Evolutionary conservation across 2,797 vertebrate species (phyloP).

Genomic region (Mus caroli): DNA sequence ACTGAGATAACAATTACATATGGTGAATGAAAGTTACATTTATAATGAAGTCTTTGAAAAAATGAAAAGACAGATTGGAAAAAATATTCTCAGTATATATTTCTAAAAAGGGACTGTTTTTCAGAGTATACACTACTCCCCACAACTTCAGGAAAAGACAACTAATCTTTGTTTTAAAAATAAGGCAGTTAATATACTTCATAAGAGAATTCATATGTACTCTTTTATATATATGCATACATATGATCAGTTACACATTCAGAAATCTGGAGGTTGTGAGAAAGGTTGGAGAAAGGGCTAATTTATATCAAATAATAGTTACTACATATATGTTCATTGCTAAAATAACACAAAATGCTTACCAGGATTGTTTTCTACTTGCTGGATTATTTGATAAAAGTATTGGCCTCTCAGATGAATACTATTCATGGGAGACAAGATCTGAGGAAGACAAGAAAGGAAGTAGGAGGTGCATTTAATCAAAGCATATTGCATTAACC

Average conservation of each 20-base stretch:
- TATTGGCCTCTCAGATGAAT: background rate
- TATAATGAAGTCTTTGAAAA: background rate
- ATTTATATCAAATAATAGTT: slow-evolving; percentile 8
- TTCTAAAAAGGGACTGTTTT: slow-evolving; percentile 36
- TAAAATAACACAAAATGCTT: background rate
- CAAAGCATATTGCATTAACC: too few relatives aligned
- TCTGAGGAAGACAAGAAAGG: background rate
- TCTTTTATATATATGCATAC: background rate
- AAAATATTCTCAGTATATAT: background rate
- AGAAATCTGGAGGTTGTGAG: background rate
- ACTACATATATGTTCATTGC: background rate
- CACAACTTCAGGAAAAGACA: background rate
- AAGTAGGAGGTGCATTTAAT: background rate
- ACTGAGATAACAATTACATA: background rate
- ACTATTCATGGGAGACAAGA: too few relatives aligned
- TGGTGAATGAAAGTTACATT: background rate
- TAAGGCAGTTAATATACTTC: background rate
- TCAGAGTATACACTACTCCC: background rate
- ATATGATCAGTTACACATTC: background rate
- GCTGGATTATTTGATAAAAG: slow-evolving; percentile 13
- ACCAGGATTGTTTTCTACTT: background rate
- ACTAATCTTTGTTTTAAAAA: background rate
- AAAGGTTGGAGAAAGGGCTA: slow-evolving; percentile 10
- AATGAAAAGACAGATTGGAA: background rate
- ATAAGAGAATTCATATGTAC: background rate